Percentiles rank a stretch among this genome's conserved stretches.
Conservation (phyloP, 2,797 vertebrate genomes). For the Sphenodon punctatus region DNA sequence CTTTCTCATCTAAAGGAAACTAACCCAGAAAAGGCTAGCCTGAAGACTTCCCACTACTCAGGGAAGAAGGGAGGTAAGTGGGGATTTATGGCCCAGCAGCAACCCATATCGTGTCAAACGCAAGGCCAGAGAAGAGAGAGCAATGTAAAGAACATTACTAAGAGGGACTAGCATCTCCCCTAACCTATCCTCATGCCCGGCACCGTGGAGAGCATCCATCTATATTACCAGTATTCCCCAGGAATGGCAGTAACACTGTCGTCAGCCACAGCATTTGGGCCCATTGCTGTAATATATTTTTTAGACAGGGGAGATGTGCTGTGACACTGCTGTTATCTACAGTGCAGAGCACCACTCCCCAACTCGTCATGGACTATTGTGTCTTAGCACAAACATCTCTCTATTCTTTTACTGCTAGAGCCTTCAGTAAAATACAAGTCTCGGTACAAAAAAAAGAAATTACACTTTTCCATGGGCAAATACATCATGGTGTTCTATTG, state of each 20-base stretch:
- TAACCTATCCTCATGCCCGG: background rate
- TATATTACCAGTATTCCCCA: too few relatives aligned
- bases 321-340: slow-evolving; percentile 24
- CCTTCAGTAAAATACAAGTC: slow-evolving; percentile 30
- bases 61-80: too few relatives aligned
- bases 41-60: too few relatives aligned
- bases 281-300: background rate
- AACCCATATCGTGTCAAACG: too few relatives aligned
- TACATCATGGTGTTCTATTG: background rate
- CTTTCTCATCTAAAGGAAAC: too few relatives aligned
- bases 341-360: slow-evolving; percentile 15
- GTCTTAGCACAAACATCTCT: slow-evolving; percentile 38
- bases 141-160: background rate
- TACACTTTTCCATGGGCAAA: background rate
- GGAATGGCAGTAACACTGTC: background rate
- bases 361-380: background rate
- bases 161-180: background rate
- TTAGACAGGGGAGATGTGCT: background rate
- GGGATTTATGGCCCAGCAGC: too few relatives aligned
- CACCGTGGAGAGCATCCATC: background rate
- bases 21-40: too few relatives aligned
- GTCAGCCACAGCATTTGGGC: background rate
- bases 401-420: slow-evolving; percentile 36
- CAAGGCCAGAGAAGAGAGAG: too few relatives aligned
- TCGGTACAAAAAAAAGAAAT: background rate